phyloP scores from a whole-genome alignment of 2,113 vertebrate genomes.

The Pseudois nayaur region DNA sequence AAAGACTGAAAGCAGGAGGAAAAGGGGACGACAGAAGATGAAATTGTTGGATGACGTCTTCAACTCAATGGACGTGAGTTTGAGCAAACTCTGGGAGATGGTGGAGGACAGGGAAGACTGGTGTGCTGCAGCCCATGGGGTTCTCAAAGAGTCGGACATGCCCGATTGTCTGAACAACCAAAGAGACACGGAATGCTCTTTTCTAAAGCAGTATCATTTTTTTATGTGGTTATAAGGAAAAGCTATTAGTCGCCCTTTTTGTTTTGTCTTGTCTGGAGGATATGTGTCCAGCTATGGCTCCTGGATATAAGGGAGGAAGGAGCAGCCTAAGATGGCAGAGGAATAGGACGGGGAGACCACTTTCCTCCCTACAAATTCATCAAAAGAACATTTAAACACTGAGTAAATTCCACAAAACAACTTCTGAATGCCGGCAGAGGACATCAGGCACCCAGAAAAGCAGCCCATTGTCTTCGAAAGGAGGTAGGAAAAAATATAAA shows the following conservation, averaged over 20 bases:
- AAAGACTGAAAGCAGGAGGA: background rate
- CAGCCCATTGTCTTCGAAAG: no score
- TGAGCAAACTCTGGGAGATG: background rate
- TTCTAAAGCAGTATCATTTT: conserved; percentile 62
- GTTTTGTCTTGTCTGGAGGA: no score
- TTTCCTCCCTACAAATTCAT: no score
- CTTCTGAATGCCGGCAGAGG: no score
- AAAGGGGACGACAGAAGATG: background rate
- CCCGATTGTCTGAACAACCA: background rate
- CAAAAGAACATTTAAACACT: no score
- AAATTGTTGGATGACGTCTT: background rate
- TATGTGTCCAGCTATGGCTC: no score
- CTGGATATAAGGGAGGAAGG: no score
- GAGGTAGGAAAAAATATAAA: no score
- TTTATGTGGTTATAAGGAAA: conserved; percentile 65
- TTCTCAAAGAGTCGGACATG: background rate
- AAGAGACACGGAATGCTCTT: conserved; percentile 64
- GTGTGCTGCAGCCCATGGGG: background rate
- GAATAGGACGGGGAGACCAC: no score
- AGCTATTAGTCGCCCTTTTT: conserved; percentile 32
- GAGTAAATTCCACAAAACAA: no score
- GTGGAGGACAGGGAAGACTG: background rate
- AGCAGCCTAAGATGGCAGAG: no score
- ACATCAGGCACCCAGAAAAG: no score
- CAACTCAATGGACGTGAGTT: background rate